Evolutionary conservation across 2,888 invertebrate genomes (phyloP), one percentile per base, ranked within the genome.

Genomic region (Galerucella calmariensis): DNA sequence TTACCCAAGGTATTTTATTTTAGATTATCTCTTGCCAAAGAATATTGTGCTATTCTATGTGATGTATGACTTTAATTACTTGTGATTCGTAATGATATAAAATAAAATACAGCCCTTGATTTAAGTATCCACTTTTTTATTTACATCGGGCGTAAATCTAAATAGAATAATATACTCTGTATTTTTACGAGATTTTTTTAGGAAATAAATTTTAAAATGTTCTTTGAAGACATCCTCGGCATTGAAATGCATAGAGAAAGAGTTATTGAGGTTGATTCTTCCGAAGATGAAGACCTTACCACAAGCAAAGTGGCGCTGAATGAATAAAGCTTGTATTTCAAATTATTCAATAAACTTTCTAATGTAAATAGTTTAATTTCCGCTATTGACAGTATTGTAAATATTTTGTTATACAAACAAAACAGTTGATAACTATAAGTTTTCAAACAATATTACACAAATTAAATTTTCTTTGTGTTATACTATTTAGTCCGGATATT

Each of bases 201-300:
- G 90, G 83, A 84, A 53, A 88, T 91, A 76, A 83, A 87, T 35
- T 88, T 89, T 70, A 84, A 84, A 6, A 85, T 86, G 46, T 85
- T 91, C 8, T 82, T 88, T 11, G 86, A 86, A 27, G 86, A 88
- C 75, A 88, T 91, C 71, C 84, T 91, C 76, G 91, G 91, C 2
- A 88, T 91, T 66, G 88, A 88, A 73, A 88, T 89, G 79, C 79
- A 82, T 10, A 80, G 83, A 72, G 78, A 78, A 20, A 63, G 76
- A 69, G 66, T 75, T 44, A 48, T 73, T 53, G 76, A 72, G 61
- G 41, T 11, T 58, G 71, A 71, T 63, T 46, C 24, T 14, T 69
- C 66, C 0, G 73, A 69, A 1, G 74, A 77, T 11, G 65, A 66
- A 16, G 74, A 75, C 3, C 20, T 16, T 66, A 5, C 35, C 41